phyloP scores from a whole-genome alignment of 2,888 invertebrate species.

The Rhagophthalmus giganteus region DNA sequence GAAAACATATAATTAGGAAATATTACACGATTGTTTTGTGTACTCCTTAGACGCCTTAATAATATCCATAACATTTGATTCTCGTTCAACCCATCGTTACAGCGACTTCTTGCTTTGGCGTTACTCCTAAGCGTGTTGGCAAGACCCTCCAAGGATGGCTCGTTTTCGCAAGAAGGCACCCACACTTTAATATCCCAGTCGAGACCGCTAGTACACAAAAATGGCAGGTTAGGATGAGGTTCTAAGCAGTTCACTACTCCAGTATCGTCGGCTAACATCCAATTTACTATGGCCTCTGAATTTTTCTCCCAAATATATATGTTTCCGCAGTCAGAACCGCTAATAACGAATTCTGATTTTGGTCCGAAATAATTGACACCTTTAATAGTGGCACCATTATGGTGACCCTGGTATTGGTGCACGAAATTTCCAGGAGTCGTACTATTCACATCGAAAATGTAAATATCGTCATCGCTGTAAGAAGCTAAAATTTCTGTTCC shows the following conservation, averaged over 20 bases:
- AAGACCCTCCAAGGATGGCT: constrained; percentile 62
- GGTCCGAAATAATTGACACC: constrained; percentile 94
- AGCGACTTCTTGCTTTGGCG: constrained; percentile 33
- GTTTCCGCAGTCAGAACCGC: constrained; percentile 92
- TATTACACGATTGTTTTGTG: constrained; percentile 14
- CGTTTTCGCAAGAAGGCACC: constrained; percentile 71
- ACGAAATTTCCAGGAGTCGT: constrained; percentile 58
- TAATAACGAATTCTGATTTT: constrained; percentile 84
- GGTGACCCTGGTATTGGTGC: constrained; percentile 62
- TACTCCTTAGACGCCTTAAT: constrained; percentile 44
- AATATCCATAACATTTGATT: constrained; percentile 52
- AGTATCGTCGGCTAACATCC: constrained; percentile 76
- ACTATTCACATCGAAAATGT: constrained; percentile 74
- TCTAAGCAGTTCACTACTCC: constrained; percentile 94
- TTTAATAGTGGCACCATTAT: constrained; percentile 79
- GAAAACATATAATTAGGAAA: no score
- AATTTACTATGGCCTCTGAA: constrained; percentile 86
- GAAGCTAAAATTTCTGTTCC: constrained; percentile 91
- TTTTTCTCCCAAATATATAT: constrained; percentile 89
- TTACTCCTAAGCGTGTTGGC: constrained; percentile 50
- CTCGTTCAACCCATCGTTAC: constrained; percentile 42
- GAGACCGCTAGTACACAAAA: constrained; percentile 88
- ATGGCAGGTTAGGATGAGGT: constrained; percentile 84
- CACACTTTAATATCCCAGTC: constrained; percentile 93
- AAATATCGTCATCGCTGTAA: constrained; percentile 92